phyloP scores from a whole-genome alignment of 2,888 invertebrate species.

The Philereme vetulata region DNA sequence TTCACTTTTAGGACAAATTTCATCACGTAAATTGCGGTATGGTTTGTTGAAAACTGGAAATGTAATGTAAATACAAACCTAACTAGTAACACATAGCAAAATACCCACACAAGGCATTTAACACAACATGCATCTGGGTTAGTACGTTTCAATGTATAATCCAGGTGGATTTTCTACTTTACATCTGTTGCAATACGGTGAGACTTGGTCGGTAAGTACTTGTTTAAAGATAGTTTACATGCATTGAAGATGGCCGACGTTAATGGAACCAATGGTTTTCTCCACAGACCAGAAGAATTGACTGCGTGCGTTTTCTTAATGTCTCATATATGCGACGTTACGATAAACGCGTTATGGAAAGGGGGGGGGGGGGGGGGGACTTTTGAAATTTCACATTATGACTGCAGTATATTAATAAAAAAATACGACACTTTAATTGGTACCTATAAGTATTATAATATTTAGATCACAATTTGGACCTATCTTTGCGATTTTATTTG shows the following conservation, averaged over 20 bases:
- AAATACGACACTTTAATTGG: too few species aligned
- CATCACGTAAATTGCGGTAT: slow-evolving; percentile 24
- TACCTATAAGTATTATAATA: too few species aligned
- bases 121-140: slow-evolving; percentile 16
- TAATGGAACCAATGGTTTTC: neutral
- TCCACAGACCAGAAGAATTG: slow-evolving; percentile 8
- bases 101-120: slow-evolving; percentile 13
- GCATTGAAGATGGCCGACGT: neutral
- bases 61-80: slow-evolving; percentile 1
- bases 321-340: too few species aligned
- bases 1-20: slow-evolving; percentile 41
- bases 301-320: too few species aligned
- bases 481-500: too few species aligned
- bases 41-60: slow-evolving; percentile 12
- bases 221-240: neutral
- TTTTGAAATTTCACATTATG: too few species aligned
- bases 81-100: neutral
- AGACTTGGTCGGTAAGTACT: slow-evolving; percentile 1
- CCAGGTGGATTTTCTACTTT: slow-evolving; percentile 8
- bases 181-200: slow-evolving; percentile 11
- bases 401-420: too few species aligned
- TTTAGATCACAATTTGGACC: too few species aligned
- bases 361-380: too few species aligned
- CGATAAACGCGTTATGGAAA: too few species aligned
- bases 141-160: slow-evolving; percentile 10